Conservation (phyloP, 2,113 vertebrate species). For the Osmerus eperlanus region DNA sequence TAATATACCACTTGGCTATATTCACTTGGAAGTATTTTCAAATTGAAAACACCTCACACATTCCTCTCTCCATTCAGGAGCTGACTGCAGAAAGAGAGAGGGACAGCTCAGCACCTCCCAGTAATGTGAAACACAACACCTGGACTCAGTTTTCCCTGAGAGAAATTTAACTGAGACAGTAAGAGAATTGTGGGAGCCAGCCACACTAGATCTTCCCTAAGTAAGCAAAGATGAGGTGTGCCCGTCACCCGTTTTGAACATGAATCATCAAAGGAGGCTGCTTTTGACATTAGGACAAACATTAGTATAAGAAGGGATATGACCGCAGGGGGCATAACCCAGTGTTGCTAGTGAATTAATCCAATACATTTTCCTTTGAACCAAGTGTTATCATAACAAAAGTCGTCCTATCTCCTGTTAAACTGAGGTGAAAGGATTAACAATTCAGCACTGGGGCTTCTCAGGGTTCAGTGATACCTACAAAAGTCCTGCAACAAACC, state of each 20-base stretch:
- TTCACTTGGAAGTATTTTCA: neutral
- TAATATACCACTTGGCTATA: neutral
- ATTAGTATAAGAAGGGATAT: conserved; percentile 7
- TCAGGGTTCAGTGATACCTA: conserved; percentile 3
- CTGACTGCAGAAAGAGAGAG: conserved; percentile 15
- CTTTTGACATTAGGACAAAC: conserved; percentile 13
- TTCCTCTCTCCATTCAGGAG: conserved; percentile 1
- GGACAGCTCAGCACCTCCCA: conserved; percentile 21
- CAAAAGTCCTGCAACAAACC: conserved; percentile 9
- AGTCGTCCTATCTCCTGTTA: conserved; percentile 20
- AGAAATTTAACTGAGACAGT: conserved; percentile 7
- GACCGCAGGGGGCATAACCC: neutral
- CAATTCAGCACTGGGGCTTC: conserved; percentile 13
- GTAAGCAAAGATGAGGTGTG: neutral
- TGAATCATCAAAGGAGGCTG: neutral
- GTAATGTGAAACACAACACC: conserved; percentile 41
- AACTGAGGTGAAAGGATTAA: conserved; percentile 47
- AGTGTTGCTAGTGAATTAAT: conserved; percentile 1
- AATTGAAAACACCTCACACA: neutral
- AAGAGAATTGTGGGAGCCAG: conserved; percentile 13
- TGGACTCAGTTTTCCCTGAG: conserved; percentile 32
- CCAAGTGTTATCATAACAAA: conserved; percentile 25
- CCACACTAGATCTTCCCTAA: conserved; percentile 3
- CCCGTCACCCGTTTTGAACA: neutral
- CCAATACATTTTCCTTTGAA: conserved; percentile 9